Conservation (phyloP, 2,888 invertebrate genomes). For the Villa cingulata region DNA sequence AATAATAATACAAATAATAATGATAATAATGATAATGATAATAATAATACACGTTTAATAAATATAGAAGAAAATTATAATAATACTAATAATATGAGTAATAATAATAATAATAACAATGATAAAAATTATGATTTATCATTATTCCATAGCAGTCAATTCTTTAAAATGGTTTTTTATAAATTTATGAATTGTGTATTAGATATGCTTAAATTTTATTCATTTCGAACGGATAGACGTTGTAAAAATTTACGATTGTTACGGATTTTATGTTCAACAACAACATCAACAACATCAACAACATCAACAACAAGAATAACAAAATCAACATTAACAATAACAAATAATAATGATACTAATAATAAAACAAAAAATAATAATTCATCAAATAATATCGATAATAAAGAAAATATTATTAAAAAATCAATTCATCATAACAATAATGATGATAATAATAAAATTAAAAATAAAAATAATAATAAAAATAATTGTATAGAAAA, state of each 20-base stretch:
- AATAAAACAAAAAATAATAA: no score
- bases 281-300: neutral
- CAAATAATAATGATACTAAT: no score
- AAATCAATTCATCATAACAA: no score
- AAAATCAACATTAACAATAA: neutral
- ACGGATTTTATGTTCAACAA: neutral
- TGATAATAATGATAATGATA: neutral
- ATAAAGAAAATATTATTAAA: no score
- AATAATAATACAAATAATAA: neutral
- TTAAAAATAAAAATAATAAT: no score
- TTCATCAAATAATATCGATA: no score
- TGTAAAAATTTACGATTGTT: neutral
- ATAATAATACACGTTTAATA: no score
- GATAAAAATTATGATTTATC: slow-evolving; percentile 2
- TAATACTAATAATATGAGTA: neutral
- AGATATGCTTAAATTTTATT: neutral
- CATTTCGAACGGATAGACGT: neutral
- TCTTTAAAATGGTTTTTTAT: slow-evolving; percentile 2
- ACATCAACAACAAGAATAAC: neutral
- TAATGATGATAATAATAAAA: no score
- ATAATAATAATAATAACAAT: neutral
- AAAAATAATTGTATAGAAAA: neutral
- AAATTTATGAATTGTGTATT: neutral
- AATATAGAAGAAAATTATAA: neutral
- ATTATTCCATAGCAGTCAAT: slow-evolving; percentile 4